Conservation (phyloP, 2,888 invertebrate genomes). For the Drosophila borealis region DNA sequence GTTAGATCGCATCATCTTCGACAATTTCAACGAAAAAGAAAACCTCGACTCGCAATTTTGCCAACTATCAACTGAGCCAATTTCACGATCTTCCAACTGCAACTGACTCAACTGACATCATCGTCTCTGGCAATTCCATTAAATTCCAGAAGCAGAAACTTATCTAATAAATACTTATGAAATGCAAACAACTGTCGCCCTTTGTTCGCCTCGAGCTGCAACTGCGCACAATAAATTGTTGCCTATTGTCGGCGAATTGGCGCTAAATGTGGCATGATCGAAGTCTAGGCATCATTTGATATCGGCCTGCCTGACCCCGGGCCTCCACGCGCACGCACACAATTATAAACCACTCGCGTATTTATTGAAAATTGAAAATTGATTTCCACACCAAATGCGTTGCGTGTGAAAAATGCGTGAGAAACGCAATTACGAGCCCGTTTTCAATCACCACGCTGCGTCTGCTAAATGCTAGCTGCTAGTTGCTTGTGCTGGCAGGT, state of each 20-base stretch:
- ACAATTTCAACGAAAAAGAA: neutral
- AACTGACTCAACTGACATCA: conserved; percentile 50
- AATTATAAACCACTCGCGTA: conserved; percentile 30
- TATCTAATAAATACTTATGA: conserved; percentile 46
- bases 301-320: conserved; percentile 15
- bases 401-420: conserved; percentile 66
- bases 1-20: conserved; percentile 10
- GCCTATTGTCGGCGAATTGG: conserved; percentile 38
- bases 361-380: conserved; percentile 40
- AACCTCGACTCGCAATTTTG: neutral
- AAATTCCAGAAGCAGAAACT: conserved; percentile 25
- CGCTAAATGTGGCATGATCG: conserved; percentile 56
- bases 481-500: conserved; percentile 39
- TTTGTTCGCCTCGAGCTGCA: conserved; percentile 46
- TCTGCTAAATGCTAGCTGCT: conserved; percentile 1
- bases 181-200: conserved; percentile 53
- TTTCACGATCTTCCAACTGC: conserved; percentile 18
- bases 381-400: conserved; percentile 59
- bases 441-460: conserved; percentile 42
- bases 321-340: neutral
- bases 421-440: conserved; percentile 62
- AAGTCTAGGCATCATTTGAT: conserved; percentile 16
- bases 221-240: conserved; percentile 35
- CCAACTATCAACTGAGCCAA: conserved; percentile 39
- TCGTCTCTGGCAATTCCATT: conserved; percentile 30